Evolutionary conservation across 2,113 vertebrate genomes (phyloP), one percentile per base, ranked within the genome.

Genomic region (Campylomormyrus tamandua): DNA sequence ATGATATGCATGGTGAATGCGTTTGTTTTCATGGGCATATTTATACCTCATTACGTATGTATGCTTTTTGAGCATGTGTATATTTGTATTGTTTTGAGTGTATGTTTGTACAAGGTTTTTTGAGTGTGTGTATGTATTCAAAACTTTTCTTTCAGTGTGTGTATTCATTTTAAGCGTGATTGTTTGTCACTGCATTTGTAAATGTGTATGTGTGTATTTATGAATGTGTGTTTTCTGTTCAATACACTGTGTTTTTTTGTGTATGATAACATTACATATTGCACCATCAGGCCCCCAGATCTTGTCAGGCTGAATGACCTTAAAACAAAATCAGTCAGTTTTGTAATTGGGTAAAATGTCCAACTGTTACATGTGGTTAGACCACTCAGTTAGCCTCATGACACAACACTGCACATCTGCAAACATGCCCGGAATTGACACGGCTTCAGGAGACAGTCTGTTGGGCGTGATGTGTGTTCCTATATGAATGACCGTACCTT

Each of bases 41-140:
- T 90, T 19, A 42, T 80, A 39, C 74, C 74, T 42, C 13, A n/a
- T 80, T 80, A 42, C 17, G 3, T 27, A 80, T 80, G 74, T 88
- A 83, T 92, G 90, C 46, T 56, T 24, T 35, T 49, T 15, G 5
- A 50, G 15, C 85, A 49, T 74, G 45, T 77, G 88, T 83, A 74
- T 83, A 46, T 83, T 39, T 56, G 31, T 21, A 10, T 89, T 19
- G 21, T 15, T 31, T 74, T 48, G 42, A 48, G 83, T 42, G 5
- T 17, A 24, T 46, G 50, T 58, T n/a, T 58, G 87, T 58, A 52
- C 3, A 31, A 42, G n/a, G 15, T 17, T 49, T 35, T 39, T 35
- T 48, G 83, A 66, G 42, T 66, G 1, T 49, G 21, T 58, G 0
- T n/a, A 31, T 89, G 49, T 83, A 35, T 42, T 17, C 31, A 24